Evolutionary conservation across 1,140 invertebrate genomes (phyloP), one percentile per base, ranked within the genome.

Genomic region (Macrosteles quadrilineatus): DNA sequence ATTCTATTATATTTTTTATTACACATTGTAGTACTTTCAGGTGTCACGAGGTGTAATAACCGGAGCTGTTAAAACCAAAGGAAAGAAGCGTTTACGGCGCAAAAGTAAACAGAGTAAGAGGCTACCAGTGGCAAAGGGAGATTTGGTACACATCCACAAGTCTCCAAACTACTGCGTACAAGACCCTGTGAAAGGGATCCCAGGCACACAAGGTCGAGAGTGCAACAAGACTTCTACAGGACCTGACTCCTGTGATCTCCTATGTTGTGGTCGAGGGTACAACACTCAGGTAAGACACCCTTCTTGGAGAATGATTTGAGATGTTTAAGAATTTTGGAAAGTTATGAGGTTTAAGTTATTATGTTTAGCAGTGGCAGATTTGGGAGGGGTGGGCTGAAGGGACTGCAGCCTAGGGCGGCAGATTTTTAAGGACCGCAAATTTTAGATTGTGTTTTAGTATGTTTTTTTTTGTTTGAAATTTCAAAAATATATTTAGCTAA

Each of bases 191-290:
- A 82, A 82, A 64, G 87, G 88, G 1, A 86, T 89, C 65, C 74
- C 86, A 0, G 93, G 93, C 19, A 95, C 93, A 1, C 85, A 88
- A 63, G 92, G 92, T 1, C 84, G 94, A 17, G 80, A 86, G 25
- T 96, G 94, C 79, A 94, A 94, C 79, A 84, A 89, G 71, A 93
- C 90, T 1, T 92, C 91, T 6, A 84, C 83, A 12, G 92, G 91
- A 31, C 85, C 92, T 75, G 91, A 94, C 76, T 91, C 91, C 9
- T 95, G 92, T 77, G 87, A 90, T 73, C 84, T 89, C 40, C 82
- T 92, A 73, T 96, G 94, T 78, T 96, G 94, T 76, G 92, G 92
- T 9, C 85, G 93, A 55, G 94, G 93, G 0, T 95, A 94, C 81
- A 93, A 93, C 78, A 94, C 91, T 0, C 86, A 91, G 74, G 91